Base-by-base conservation (phyloP, 2,797 vertebrate genomes). In the Gambelia wislizenii region DNA sequence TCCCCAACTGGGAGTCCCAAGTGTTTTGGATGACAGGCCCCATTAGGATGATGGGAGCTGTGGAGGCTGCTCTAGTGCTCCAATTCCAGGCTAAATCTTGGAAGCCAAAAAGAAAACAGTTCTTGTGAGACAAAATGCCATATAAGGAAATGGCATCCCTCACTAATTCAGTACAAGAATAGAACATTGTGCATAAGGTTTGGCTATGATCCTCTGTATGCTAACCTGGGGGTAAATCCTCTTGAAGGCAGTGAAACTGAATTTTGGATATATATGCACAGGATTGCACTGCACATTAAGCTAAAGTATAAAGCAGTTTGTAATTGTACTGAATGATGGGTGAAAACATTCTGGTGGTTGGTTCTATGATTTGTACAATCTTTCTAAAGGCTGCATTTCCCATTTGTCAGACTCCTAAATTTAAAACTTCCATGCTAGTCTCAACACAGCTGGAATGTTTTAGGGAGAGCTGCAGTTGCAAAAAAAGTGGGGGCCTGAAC, bases 401-500 rank as follows among this genome's bases (percentile, higher is more conserved):
- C 7, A 22, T 5, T 49, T 42, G 4, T 14, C 69, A 59, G 74
- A 56, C 36, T 33, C 52, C 76, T 27, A 64, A 52, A 8, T 92
- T 92, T 75, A 88, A 86, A 33, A 42, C n/a, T 76, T 78, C 47
- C 49, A 82, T 80, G 89, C 22, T 56, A 78, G 4, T 30, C 5
- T 76, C 27, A 33, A 30, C 30, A 25, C 22, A 69, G 64, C 6
- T 74, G 78, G 30, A 36, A 18, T 39, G 69, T 56, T 79, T 61
- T 25, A 64, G 61, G 52, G 52, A 64, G 25, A 64, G 61, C 22
- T 30, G 6, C 27, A 22, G 13, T 79, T 56, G 61, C 7, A 54
- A 79, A 89, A 39, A 54, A 47, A 72, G 14, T n/a, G 7, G 7
- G 20, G 25, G 25, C 9, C 47, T 33, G 16, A 33, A 70, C 39